A percentile compares a stretch with the other conserved stretches of the same genome.
phyloP scores from a whole-genome alignment of 1,140 invertebrate species.

The Papilio dardanus region DNA sequence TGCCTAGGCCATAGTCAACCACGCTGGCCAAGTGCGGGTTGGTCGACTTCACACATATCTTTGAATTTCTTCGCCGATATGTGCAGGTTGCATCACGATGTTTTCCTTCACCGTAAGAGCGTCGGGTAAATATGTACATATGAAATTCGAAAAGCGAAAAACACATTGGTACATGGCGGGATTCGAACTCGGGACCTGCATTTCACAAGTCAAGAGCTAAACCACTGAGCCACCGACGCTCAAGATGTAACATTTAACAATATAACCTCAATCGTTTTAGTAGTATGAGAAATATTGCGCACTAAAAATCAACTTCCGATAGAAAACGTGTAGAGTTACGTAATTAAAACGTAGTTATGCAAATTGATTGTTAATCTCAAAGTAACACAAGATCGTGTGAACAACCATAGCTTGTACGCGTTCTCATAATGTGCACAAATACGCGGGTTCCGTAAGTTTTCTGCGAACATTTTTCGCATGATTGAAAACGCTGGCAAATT shows the following conservation, averaged over 20 bases:
- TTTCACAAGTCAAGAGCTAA: too few species aligned
- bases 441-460: conserved; percentile 11
- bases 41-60: too few species aligned
- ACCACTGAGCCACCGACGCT: too few species aligned
- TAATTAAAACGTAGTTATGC: conserved; percentile 21
- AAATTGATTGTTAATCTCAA: conserved; percentile 34
- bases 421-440: conserved; percentile 30
- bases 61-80: too few species aligned
- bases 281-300: background rate
- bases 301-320: conserved; percentile 27
- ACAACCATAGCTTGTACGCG: conserved; percentile 20
- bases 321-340: conserved; percentile 22
- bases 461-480: conserved; percentile 1
- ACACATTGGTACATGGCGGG: too few species aligned
- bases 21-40: too few species aligned
- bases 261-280: background rate
- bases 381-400: conserved; percentile 33
- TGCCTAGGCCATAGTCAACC: too few species aligned
- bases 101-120: too few species aligned
- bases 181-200: too few species aligned
- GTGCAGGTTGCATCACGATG: too few species aligned
- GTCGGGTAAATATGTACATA: too few species aligned
- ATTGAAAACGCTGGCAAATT: background rate
- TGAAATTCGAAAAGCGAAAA: too few species aligned
- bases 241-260: background rate